phyloP scores from a whole-genome alignment of 2,113 vertebrate genomes.

The Leptosomus discolor region DNA sequence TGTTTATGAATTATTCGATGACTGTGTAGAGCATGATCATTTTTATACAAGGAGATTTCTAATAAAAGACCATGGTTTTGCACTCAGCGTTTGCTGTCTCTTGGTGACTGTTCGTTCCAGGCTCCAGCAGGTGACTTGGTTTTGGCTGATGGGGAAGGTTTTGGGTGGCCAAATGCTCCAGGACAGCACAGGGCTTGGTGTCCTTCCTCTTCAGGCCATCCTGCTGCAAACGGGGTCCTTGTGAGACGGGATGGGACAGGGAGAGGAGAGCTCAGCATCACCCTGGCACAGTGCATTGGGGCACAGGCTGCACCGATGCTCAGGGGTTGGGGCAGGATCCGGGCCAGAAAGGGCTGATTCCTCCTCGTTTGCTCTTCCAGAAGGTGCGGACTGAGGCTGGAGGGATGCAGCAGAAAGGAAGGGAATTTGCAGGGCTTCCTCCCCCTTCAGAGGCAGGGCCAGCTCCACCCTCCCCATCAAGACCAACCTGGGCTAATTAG shows the following conservation, averaged over 20 bases:
- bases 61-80: conserved; percentile 96
- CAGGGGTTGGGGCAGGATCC: not conserved
- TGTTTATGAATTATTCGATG: conserved; percentile 88
- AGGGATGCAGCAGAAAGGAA: not conserved
- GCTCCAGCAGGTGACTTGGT: not conserved
- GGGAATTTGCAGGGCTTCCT: not conserved
- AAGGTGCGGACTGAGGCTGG: not conserved
- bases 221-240: rapidly evolving
- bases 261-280: not conserved
- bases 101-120: not conserved
- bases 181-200: not conserved
- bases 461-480: not conserved
- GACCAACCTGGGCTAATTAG: not conserved
- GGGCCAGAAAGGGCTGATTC: not conserved
- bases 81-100: conserved; percentile 68
- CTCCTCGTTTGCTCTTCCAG: not conserved
- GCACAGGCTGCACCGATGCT: not conserved
- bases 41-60: conserved; percentile 98
- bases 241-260: not conserved
- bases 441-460: not conserved
- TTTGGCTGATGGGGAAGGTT: not conserved
- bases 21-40: conserved; percentile 95
- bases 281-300: not conserved
- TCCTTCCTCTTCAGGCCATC: not conserved
- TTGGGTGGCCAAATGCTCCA: not conserved